phyloP scores from a whole-genome alignment of 2,113 vertebrate species.

The Muntiacus reevesi region DNA sequence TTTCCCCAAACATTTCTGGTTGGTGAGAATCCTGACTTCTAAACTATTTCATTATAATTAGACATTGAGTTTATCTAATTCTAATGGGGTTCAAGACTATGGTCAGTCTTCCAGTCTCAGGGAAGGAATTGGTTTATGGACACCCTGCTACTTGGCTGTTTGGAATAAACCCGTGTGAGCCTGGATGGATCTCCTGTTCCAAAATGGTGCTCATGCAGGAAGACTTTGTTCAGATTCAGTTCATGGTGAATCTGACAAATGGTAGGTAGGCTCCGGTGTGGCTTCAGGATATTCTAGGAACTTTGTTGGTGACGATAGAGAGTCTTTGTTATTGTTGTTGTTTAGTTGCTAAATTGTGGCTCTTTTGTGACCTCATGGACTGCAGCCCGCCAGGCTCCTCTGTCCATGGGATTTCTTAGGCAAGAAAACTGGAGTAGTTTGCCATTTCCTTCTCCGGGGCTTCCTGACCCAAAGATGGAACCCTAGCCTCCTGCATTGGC shows the following conservation, averaged over 20 bases:
- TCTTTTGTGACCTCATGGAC: neutral
- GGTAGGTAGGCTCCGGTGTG: neutral
- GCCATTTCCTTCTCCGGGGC: neutral
- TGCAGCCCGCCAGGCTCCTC: neutral
- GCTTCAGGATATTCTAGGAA: neutral
- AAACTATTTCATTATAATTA: neutral
- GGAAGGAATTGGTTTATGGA: neutral
- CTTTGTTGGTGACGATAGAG: neutral
- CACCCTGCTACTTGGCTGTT: rapidly evolving
- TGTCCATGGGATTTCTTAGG: neutral
- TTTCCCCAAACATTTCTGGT: neutral
- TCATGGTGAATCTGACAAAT: neutral
- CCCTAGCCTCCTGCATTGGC: neutral
- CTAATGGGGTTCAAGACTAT: neutral
- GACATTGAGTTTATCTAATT: neutral
- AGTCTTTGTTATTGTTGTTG: neutral
- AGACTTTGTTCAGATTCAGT: neutral
- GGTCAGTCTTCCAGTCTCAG: rapidly evolving
- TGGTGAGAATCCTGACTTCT: neutral
- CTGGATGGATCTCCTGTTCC: neutral
- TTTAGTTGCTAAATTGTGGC: neutral
- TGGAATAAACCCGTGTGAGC: neutral
- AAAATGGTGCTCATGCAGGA: neutral
- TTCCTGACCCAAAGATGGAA: neutral
- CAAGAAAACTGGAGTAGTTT: neutral